phyloP scores from a whole-genome alignment of 2,797 vertebrate species.

The Myotis findleyi region DNA sequence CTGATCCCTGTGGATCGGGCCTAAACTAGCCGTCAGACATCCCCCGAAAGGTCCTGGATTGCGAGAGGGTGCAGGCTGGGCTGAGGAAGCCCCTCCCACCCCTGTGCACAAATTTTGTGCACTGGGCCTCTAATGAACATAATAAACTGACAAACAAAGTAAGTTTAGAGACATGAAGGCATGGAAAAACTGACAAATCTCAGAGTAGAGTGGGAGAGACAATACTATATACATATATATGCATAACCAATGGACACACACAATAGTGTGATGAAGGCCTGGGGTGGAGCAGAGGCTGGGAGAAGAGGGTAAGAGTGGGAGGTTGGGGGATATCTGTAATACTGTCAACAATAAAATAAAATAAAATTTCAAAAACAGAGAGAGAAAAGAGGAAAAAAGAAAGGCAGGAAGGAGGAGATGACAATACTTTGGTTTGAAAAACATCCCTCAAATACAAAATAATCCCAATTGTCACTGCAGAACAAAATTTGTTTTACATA shows the following conservation, averaged over 20 bases:
- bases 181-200: background rate
- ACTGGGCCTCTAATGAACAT: background rate
- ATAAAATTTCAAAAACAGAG: background rate
- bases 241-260: background rate
- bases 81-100: too few species aligned
- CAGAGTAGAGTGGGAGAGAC: background rate
- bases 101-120: too few species aligned
- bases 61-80: too few species aligned
- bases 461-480: slow-evolving; percentile 14
- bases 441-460: background rate
- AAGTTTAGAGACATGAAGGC: background rate
- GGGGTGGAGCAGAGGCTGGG: background rate
- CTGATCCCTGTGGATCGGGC: too few species aligned
- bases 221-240: background rate
- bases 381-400: background rate
- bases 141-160: background rate
- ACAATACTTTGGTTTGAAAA: background rate
- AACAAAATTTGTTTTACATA: slow-evolving; percentile 60
- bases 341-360: background rate
- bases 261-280: background rate
- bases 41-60: too few species aligned
- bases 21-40: too few species aligned
- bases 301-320: background rate
- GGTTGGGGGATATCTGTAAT: background rate
- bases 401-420: background rate